Percentiles rank a stretch among this genome's conserved stretches.
Conservation (phyloP, 2,888 invertebrate genomes). For the Aethes cnicana region DNA sequence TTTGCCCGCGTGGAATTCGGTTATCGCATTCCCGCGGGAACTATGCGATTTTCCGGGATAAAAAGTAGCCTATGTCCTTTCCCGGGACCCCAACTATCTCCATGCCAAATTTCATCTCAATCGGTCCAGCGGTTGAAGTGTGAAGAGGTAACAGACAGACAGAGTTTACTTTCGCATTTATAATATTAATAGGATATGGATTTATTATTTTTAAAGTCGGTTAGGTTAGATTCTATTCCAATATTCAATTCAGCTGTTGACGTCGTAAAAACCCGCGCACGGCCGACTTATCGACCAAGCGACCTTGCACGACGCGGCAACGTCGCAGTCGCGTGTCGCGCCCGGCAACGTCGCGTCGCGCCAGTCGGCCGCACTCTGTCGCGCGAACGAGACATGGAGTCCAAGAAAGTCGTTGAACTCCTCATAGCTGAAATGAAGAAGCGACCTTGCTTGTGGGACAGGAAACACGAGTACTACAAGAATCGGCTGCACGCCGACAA, state of each 20-base stretch:
- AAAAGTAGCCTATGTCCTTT: too few relatives aligned
- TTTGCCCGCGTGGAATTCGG: too few relatives aligned
- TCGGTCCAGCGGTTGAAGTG: too few relatives aligned
- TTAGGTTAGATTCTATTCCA: too few relatives aligned
- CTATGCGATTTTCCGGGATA: too few relatives aligned
- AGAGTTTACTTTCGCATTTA: too few relatives aligned
- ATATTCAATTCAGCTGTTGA: not conserved
- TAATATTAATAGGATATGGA: too few relatives aligned
- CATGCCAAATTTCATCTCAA: too few relatives aligned
- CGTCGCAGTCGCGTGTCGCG: constrained; percentile 18
- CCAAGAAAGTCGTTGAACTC: not conserved
- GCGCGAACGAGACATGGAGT: constrained; percentile 11
- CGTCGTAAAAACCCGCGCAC: constrained; percentile 11
- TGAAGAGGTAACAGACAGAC: too few relatives aligned
- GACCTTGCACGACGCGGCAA: constrained; percentile 29
- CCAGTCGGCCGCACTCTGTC: constrained; percentile 17
- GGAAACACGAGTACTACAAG: constrained; percentile 18
- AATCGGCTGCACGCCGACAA: constrained; percentile 13
- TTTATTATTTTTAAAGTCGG: too few relatives aligned
- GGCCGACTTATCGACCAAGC: constrained; percentile 27
- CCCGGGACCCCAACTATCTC: too few relatives aligned
- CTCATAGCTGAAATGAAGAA: constrained; percentile 13
- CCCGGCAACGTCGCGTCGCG: constrained; percentile 16
- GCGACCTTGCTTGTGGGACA: constrained; percentile 17
- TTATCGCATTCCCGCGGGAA: too few relatives aligned